Evolutionary conservation across 2,888 invertebrate species (phyloP), one percentile per base, ranked within the genome.

Genomic region (Leucoptera coffeella): DNA sequence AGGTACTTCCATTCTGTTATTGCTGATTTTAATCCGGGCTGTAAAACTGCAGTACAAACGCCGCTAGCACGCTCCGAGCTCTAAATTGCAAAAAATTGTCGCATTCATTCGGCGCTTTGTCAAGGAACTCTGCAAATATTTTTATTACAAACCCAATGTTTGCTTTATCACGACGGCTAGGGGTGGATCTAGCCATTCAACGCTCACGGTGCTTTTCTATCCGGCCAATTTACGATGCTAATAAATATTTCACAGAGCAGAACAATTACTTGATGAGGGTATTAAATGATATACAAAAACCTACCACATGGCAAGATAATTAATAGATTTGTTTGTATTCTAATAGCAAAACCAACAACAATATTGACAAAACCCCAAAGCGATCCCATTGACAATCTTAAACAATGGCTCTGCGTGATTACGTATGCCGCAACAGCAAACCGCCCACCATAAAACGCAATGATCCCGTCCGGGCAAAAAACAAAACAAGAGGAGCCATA

Each of bases 101-200:
- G 51, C 53, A 47, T 48, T 55, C 45, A 45, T 39, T 48, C 47
- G 19, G 17, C 27, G 27, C 28, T 22, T 28, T 28, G 46, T 48
- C n/a, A n/a, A 51, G 52, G 39, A 55, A 55, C 58, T 53, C 45
- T 41, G 53, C 60, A 62, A 67, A 69, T 67, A 64, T 67, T 69
- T 65, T 64, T 61, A 62, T 64, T 60, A 62, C 60, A 54, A 52
- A 55, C 57, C 58, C 55, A 64, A 67, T 64, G 64, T 69, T 65
- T 64, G 55, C 52, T 40, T 45, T 50, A 53, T 50, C 55, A 58
- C 51, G 52, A 53, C 59, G 53, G 52, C 51, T 54, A 53, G 60
- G 47, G 61, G 58, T 50, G 47, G 44, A 50, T 49, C 50, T 51
- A 51, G 45, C 48, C 48, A n/a, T n/a, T n/a, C n/a, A n/a, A n/a